Conservation (phyloP, 2,113 vertebrate species). For the Syngnathoides biaculeatus region DNA sequence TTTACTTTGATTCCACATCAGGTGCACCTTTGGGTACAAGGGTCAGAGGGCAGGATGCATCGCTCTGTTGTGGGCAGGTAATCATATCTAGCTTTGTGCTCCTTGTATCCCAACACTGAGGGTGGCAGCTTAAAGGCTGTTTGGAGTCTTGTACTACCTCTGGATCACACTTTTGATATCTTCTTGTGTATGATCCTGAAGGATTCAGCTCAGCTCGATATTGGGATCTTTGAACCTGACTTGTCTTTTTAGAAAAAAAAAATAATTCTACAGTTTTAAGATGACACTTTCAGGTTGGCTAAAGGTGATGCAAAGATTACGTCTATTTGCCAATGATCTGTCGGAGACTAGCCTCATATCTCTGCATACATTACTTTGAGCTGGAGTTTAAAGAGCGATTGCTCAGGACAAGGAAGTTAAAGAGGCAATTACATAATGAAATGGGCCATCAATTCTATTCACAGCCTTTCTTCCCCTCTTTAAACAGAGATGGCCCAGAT, state of each 20-base stretch:
- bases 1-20: conserved; percentile 79
- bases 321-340: conserved; percentile 74
- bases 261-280: conserved; percentile 39
- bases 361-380: conserved; percentile 68
- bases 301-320: conserved; percentile 71
- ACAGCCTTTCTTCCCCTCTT: conserved; percentile 59
- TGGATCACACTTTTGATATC: conserved; percentile 50
- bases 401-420: conserved; percentile 73
- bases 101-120: conserved; percentile 62
- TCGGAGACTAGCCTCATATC: conserved; percentile 65
- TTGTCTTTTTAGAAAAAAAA: conserved; percentile 40
- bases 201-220: conserved; percentile 33
- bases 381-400: conserved; percentile 73
- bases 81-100: conserved; percentile 74
- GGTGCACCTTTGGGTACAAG: conserved; percentile 64
- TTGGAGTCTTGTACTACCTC: conserved; percentile 49
- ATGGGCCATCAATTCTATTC: conserved; percentile 69
- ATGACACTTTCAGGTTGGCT: conserved; percentile 59
- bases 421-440: conserved; percentile 75
- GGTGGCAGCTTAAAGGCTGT: conserved; percentile 66
- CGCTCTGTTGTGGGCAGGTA: conserved; percentile 75
- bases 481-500: conserved; percentile 71
- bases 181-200: conserved; percentile 22
- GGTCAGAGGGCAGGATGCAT: conserved; percentile 68
- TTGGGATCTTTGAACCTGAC: conserved; percentile 28